phyloP scores from a whole-genome alignment of 2,888 invertebrate genomes.

The Tanytarsus gracilentus region DNA sequence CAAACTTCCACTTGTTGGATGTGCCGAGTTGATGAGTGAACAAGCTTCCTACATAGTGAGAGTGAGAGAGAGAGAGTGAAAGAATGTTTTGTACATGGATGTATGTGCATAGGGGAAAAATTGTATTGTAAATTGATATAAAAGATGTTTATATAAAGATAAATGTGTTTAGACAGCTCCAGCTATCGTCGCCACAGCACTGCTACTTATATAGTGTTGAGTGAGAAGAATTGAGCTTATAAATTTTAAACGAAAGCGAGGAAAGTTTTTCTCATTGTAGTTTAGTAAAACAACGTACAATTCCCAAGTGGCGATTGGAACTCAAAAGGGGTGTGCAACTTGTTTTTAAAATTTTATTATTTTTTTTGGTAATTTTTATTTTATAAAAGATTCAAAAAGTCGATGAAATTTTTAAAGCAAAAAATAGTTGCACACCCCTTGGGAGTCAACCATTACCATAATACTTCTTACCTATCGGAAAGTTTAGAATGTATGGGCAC shows the following conservation, averaged over 20 bases:
- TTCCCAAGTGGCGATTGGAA: no score
- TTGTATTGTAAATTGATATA: conserved; percentile 18
- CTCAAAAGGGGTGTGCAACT: no score
- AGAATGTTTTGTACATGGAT: background rate
- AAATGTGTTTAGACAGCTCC: background rate
- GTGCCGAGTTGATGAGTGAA: conserved; percentile 33
- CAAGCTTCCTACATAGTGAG: conserved; percentile 12
- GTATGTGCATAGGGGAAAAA: background rate
- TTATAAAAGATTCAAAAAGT: background rate
- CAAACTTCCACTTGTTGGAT: conserved; percentile 34
- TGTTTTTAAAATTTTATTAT: conserved; percentile 5
- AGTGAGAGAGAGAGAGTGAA: background rate
- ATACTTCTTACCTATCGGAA: conserved; percentile 39
- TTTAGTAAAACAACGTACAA: no score
- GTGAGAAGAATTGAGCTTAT: background rate
- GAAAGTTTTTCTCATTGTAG: no score
- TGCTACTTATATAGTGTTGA: background rate
- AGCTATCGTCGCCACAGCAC: background rate
- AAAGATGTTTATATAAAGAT: conserved; percentile 24
- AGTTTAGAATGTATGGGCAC: conserved; percentile 37
- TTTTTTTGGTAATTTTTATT: background rate
- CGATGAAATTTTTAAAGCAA: background rate
- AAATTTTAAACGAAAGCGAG: no score
- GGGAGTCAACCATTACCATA: conserved; percentile 24
- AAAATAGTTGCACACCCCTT: background rate